phyloP scores from a whole-genome alignment of 2,888 invertebrate species.

The Drosophila longiperda region DNA sequence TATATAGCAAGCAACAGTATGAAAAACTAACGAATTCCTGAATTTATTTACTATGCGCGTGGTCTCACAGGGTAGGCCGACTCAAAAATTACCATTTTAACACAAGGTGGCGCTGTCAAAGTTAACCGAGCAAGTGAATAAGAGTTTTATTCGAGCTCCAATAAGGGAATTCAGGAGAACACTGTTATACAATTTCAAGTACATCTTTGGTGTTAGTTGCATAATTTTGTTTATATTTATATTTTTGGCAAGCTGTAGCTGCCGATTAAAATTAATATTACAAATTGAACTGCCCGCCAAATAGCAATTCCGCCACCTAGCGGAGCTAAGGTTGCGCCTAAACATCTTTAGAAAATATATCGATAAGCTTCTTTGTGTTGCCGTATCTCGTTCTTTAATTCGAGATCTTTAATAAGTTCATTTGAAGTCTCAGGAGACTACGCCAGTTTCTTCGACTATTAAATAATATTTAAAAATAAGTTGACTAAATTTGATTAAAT shows the following conservation, averaged over 20 bases:
- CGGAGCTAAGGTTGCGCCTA: background rate
- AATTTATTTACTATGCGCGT: background rate
- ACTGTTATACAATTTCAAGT: background rate
- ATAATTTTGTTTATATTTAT: background rate
- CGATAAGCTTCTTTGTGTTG: background rate
- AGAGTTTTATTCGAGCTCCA: background rate
- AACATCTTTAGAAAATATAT: background rate
- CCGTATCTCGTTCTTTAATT: background rate
- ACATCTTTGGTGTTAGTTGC: background rate
- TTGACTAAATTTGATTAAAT: background rate
- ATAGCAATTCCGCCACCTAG: background rate
- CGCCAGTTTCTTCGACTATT: background rate
- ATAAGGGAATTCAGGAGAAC: background rate
- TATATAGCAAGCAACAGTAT: background rate
- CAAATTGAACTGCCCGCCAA: background rate
- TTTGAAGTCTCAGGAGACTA: background rate
- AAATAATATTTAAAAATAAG: background rate
- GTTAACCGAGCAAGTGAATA: background rate
- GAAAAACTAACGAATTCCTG: no score
- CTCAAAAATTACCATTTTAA: background rate
- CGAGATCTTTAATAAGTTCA: constrained; percentile 5
- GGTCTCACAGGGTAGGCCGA: background rate
- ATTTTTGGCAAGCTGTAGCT: background rate
- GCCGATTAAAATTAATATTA: background rate
- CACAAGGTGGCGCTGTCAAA: background rate